These are phyloP conservation scores for Gyps fulvus DNA, from an alignment of 2,113 vertebrate species.

Conservation along the genomic window DNA sequence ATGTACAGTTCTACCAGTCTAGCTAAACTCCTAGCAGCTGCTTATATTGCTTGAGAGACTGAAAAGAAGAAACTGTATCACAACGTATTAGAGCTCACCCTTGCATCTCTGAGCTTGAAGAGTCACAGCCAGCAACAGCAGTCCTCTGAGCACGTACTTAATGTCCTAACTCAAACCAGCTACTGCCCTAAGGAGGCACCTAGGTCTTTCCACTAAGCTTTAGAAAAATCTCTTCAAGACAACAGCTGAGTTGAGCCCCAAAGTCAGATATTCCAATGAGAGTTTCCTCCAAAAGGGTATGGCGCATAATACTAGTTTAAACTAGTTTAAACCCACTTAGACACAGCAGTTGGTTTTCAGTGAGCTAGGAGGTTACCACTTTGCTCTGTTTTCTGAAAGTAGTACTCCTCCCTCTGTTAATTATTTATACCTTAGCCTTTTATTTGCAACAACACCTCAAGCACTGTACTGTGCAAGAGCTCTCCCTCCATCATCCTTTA, in stretches of 20 bases:
- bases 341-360: not conserved
- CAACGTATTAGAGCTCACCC: not conserved
- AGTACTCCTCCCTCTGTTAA: not conserved
- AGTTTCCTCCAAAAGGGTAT: not conserved
- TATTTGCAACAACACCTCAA: not conserved
- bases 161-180: not conserved
- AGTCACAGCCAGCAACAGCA: not conserved
- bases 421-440: not conserved
- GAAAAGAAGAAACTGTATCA: not conserved
- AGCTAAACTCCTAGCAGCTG: not conserved
- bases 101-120: not conserved
- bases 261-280: not conserved
- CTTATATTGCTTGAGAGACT: not conserved
- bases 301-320: not conserved
- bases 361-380: not conserved
- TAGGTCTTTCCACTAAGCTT: not conserved
- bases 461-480: not conserved
- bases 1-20: not conserved
- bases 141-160: not conserved
- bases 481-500: not conserved
- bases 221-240: not conserved
- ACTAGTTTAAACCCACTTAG: not conserved
- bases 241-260: not conserved
- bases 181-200: not conserved
- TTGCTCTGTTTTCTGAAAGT: not conserved